These are phyloP conservation scores for Acanthochromis polyacanthus DNA, from an alignment of 2,113 vertebrate species.

Conservation along the genomic window DNA sequence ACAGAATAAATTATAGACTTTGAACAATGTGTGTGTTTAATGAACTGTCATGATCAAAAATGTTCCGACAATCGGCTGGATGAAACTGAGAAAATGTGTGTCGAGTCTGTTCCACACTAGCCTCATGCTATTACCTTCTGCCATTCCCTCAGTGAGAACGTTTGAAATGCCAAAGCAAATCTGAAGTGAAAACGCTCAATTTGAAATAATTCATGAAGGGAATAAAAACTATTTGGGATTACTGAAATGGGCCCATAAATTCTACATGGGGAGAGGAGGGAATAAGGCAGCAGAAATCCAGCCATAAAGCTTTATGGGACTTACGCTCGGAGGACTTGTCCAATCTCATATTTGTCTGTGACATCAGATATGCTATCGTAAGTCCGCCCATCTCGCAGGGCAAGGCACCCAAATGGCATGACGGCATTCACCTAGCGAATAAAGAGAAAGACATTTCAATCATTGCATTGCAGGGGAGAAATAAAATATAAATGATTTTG, in stretches of 20 bases:
- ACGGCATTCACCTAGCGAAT: slow-evolving; percentile 82
- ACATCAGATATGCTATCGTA: slow-evolving; percentile 87
- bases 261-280: slow-evolving; percentile 1
- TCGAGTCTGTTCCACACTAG: neutral
- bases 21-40: slow-evolving; percentile 18
- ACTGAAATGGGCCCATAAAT: slow-evolving; percentile 33
- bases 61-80: slow-evolving; percentile 12
- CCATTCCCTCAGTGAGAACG: slow-evolving; percentile 17
- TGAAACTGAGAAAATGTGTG: slow-evolving; percentile 13
- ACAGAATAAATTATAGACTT: slow-evolving; percentile 19
- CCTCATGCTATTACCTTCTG: slow-evolving; percentile 38
- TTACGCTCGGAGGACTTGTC: slow-evolving; percentile 89
- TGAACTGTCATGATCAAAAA: slow-evolving; percentile 39
- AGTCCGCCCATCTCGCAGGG: slow-evolving; percentile 87
- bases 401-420: slow-evolving; percentile 91
- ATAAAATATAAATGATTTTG: slow-evolving; percentile 13
- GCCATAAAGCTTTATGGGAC: slow-evolving; percentile 59
- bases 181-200: slow-evolving; percentile 24
- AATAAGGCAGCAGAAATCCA: slow-evolving; percentile 3
- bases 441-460: slow-evolving; percentile 39
- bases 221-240: slow-evolving; percentile 25
- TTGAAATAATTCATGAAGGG: slow-evolving; percentile 46
- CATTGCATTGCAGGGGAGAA: slow-evolving; percentile 18
- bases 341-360: slow-evolving; percentile 90
- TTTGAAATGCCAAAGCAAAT: slow-evolving; percentile 39